A percentile compares a stretch with the other conserved stretches of the same genome.
These are phyloP conservation scores for Thinocorus orbignyianus DNA, from an alignment of 2,113 vertebrate species.

Conservation along the genomic window DNA sequence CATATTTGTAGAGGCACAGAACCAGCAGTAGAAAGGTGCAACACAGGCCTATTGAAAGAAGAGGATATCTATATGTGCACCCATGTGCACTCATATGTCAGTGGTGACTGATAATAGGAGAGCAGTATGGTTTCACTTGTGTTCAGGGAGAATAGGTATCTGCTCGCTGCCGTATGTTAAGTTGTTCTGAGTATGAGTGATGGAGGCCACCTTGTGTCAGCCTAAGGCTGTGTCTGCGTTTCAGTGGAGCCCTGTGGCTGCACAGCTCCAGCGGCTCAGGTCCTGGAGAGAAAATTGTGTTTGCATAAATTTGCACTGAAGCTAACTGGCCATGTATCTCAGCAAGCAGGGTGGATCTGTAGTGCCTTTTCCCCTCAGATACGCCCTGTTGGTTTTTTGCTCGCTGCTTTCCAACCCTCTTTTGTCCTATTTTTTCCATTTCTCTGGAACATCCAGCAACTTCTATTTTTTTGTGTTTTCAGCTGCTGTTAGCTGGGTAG, in stretches of 20 bases:
- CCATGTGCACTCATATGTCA: background rate
- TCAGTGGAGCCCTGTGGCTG: background rate
- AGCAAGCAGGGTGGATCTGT: background rate
- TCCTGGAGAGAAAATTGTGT: background rate
- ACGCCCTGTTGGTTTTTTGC: background rate
- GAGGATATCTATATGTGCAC: background rate
- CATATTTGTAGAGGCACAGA: background rate
- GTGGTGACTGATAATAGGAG: background rate
- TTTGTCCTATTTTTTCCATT: background rate
- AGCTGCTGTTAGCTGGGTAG: background rate
- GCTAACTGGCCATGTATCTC: background rate
- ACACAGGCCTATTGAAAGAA: background rate
- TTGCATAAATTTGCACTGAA: background rate
- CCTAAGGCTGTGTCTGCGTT: background rate
- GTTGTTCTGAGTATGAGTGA: background rate
- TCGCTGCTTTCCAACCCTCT: background rate
- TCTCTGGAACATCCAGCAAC: background rate
- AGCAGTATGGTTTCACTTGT: background rate
- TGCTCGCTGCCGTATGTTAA: background rate
- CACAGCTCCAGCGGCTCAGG: fast-evolving
- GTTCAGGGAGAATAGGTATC: background rate
- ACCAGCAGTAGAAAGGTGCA: background rate
- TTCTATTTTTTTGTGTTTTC: background rate
- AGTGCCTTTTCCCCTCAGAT: background rate
- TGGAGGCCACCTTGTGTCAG: background rate